Conservation (phyloP, 2,113 vertebrate genomes). For the Menidia beryllina region DNA sequence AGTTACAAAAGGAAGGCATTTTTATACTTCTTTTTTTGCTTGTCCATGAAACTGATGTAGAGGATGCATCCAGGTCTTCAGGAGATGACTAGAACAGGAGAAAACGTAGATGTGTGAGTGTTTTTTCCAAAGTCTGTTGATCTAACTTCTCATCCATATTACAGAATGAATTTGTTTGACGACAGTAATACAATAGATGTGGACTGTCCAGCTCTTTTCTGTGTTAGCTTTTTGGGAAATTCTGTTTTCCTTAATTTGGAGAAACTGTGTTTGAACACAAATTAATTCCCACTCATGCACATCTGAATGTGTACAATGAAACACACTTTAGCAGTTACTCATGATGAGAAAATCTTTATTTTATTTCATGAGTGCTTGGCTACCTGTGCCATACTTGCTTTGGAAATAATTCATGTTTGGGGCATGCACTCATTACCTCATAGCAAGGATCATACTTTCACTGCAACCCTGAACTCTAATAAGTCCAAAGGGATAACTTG, state of each 20-base stretch:
- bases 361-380: neutral
- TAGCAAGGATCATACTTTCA: slow-evolving; percentile 51
- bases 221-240: neutral
- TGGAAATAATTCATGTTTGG: slow-evolving; percentile 66
- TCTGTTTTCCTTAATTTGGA: too few relatives aligned
- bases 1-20: slow-evolving; percentile 53
- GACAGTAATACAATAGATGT: slow-evolving; percentile 40
- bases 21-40: slow-evolving; percentile 47
- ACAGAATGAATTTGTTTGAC: slow-evolving; percentile 54
- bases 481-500: slow-evolving; percentile 48
- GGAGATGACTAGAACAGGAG: neutral
- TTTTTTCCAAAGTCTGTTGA: slow-evolving; percentile 47
- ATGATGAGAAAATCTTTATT: slow-evolving; percentile 25
- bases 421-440: slow-evolving; percentile 38
- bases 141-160: slow-evolving; percentile 64
- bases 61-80: slow-evolving; percentile 29
- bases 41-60: slow-evolving; percentile 52
- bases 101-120: neutral
- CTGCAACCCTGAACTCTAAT: slow-evolving; percentile 52
- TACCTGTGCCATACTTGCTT: slow-evolving; percentile 10
- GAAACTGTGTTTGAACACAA: neutral
- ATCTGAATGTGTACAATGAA: neutral
- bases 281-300: neutral
- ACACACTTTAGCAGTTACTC: neutral
- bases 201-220: slow-evolving; percentile 6